Conservation (phyloP, 2,113 vertebrate genomes). For the Istiophorus platypterus region DNA sequence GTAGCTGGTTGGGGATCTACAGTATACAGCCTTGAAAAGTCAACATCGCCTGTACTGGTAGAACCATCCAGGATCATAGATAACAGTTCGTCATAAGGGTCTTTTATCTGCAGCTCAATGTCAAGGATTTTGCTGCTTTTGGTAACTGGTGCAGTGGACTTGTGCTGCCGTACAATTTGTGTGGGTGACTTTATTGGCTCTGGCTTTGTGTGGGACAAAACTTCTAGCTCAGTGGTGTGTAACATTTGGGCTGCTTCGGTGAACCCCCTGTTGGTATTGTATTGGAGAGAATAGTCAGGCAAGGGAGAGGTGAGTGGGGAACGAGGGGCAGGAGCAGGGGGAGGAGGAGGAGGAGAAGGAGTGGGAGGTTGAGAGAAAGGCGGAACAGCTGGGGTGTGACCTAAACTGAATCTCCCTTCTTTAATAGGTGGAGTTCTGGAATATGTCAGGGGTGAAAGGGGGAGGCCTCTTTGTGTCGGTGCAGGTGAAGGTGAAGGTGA, state of each 20-base stretch:
- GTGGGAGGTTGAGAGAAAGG: conserved; percentile 61
- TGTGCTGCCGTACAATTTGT: conserved; percentile 19
- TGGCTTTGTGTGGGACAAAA: conserved; percentile 22
- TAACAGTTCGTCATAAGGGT: conserved; percentile 77
- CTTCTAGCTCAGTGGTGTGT: conserved; percentile 41
- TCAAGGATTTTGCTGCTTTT: conserved; percentile 56
- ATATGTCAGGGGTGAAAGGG: conserved; percentile 47
- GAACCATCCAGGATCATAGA: conserved; percentile 58
- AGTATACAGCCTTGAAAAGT: conserved; percentile 3
- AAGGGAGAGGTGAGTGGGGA: conserved; percentile 49
- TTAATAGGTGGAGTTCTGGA: conserved; percentile 61
- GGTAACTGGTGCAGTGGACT: neutral
- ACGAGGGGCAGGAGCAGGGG: conserved; percentile 54
- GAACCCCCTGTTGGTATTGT: conserved; percentile 19
- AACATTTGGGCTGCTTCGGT: conserved; percentile 33
- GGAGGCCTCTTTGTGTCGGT: conserved; percentile 54
- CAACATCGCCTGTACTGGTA: conserved; percentile 56
- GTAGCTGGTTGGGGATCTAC: conserved; percentile 6
- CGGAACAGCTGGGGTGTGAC: conserved; percentile 40
- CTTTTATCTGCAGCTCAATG: conserved; percentile 43
- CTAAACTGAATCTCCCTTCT: conserved; percentile 59
- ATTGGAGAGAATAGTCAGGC: conserved; percentile 18
- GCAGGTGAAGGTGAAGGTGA: conserved; percentile 49
- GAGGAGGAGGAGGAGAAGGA: conserved; percentile 36
- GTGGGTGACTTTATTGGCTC: conserved; percentile 23